Conservation (phyloP, 2,113 vertebrate genomes). For the Pipa parva region DNA sequence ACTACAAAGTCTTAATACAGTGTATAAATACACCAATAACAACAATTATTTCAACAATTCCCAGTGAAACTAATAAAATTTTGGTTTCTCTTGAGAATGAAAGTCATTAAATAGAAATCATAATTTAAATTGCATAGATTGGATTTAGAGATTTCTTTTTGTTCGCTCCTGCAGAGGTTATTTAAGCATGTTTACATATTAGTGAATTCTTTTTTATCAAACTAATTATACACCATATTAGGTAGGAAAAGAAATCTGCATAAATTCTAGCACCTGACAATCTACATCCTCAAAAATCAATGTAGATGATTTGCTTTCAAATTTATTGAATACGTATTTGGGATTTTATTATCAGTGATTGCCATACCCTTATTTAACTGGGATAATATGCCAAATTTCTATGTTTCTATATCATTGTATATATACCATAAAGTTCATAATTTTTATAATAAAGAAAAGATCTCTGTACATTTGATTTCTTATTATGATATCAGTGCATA, state of each 20-base stretch:
- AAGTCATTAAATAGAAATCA: slow-evolving; percentile 12
- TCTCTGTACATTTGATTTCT: too few species aligned
- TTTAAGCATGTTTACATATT: slow-evolving; percentile 32
- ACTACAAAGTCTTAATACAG: too few species aligned
- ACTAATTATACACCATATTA: slow-evolving; percentile 36
- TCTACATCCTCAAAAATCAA: slow-evolving; percentile 5
- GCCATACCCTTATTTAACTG: not conserved
- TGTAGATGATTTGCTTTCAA: slow-evolving; percentile 15
- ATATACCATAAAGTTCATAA: too few species aligned
- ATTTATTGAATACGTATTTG: slow-evolving; percentile 27
- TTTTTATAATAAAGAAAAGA: too few species aligned
- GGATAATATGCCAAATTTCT: too few species aligned
- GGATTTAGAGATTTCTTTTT: not conserved
- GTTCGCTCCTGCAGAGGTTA: slow-evolving; percentile 15
- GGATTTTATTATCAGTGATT: slow-evolving; percentile 3
- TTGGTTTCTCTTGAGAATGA: not conserved
- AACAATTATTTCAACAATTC: not conserved
- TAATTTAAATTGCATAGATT: slow-evolving; percentile 9
- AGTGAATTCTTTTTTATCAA: slow-evolving; percentile 36
- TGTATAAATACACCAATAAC: not conserved
- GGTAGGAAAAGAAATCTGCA: slow-evolving; percentile 8
- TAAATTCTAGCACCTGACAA: slow-evolving; percentile 35
- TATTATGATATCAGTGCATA: too few species aligned
- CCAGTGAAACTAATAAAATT: slow-evolving; percentile 1
- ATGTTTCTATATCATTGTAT: too few species aligned